Percentiles rank a stretch among this genome's conserved stretches.
Evolutionary conservation across 2,888 invertebrate genomes (phyloP).

Genomic region (Hirtodrosophila duncani): DNA sequence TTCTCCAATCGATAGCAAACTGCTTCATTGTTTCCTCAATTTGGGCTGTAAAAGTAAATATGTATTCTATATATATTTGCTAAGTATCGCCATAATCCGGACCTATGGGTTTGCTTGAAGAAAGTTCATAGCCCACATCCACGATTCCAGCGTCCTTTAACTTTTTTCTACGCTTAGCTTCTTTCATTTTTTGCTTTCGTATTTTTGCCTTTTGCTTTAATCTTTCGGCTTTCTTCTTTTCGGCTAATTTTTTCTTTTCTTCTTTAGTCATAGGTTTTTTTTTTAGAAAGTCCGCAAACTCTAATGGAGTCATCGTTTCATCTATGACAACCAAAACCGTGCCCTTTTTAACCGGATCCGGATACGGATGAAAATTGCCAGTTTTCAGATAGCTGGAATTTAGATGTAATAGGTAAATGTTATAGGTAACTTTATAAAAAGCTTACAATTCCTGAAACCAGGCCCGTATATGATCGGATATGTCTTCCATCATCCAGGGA

Average conservation of each 20-base stretch:
- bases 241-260: slow-evolving; percentile 68
- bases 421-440: background rate
- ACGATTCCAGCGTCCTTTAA: slow-evolving; percentile 58
- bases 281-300: slow-evolving; percentile 70
- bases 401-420: background rate
- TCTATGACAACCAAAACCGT: slow-evolving; percentile 79
- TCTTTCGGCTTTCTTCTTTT: slow-evolving; percentile 47
- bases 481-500: slow-evolving; percentile 84
- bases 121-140: slow-evolving; percentile 60
- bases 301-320: slow-evolving; percentile 77
- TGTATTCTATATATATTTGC: background rate
- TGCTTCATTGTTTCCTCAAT: slow-evolving; percentile 66
- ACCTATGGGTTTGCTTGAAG: slow-evolving; percentile 63
- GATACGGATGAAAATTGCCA: slow-evolving; percentile 79
- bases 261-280: slow-evolving; percentile 66
- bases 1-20: slow-evolving; percentile 72
- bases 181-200: slow-evolving; percentile 53
- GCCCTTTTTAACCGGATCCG: slow-evolving; percentile 79
- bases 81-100: slow-evolving; percentile 9
- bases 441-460: slow-evolving; percentile 85
- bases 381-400: slow-evolving; percentile 66
- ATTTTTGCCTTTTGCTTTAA: slow-evolving; percentile 62
- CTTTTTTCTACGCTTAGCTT: slow-evolving; percentile 64
- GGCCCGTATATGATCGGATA: slow-evolving; percentile 85
- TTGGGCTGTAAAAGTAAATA: slow-evolving; percentile 35